Conservation (phyloP, 92 coral and sea anemone genomes). For the Phenganax subtilis region DNA sequence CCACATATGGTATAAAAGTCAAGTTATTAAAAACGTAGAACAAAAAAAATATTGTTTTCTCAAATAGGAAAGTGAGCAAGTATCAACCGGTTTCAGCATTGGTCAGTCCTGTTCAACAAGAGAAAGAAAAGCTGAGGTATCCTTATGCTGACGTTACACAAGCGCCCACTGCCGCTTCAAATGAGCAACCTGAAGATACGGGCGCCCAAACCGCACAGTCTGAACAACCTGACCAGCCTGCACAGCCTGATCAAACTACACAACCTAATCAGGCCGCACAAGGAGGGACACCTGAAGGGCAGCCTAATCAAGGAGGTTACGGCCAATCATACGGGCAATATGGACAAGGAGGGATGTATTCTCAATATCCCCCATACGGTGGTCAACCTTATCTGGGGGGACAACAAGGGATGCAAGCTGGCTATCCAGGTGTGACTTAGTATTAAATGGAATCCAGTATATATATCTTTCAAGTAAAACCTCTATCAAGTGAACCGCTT, state of each 20-base stretch:
- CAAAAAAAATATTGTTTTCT: no score
- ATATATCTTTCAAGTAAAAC: no score
- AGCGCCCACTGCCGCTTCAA: conserved; percentile 2
- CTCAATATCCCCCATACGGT: background rate
- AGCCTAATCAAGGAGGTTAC: background rate
- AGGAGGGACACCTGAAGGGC: background rate
- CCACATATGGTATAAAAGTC: no score
- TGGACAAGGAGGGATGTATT: background rate
- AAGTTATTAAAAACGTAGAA: no score
- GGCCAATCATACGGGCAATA: conserved; percentile 23
- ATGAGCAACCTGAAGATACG: background rate
- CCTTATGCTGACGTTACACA: conserved; percentile 1
- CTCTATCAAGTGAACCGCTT: no score
- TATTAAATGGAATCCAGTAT: no score
- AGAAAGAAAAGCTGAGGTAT: background rate
- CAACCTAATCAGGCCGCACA: background rate
- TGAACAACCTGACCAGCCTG: background rate
- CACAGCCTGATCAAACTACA: background rate
- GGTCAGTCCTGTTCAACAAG: conserved; percentile 3
- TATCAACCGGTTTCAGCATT: background rate
- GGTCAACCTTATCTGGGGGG: background rate
- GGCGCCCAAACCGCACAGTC: background rate
- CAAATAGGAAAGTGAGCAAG: background rate
- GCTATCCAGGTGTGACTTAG: background rate
- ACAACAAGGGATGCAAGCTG: conserved; percentile 12